phyloP scores from a whole-genome alignment of 2,797 vertebrate species.

The Amphiprion clarkii region DNA sequence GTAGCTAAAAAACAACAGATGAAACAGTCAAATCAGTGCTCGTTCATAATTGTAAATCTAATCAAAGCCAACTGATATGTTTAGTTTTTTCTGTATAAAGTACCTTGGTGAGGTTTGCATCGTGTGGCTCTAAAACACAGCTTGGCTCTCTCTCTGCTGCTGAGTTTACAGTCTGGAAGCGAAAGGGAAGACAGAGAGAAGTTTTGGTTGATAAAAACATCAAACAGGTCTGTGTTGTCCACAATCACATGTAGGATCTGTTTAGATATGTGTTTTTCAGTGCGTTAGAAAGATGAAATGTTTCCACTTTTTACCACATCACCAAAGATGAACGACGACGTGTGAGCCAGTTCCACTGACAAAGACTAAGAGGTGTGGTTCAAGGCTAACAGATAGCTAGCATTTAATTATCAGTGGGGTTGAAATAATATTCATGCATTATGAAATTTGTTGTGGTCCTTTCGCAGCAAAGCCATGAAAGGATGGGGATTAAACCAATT shows the following conservation, averaged over 20 bases:
- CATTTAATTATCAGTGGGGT: no score
- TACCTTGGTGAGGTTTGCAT: slow-evolving; percentile 90
- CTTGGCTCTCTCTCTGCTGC: slow-evolving; percentile 93
- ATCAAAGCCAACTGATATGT: not conserved
- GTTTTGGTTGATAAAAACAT: not conserved
- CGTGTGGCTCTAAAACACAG: slow-evolving; percentile 93
- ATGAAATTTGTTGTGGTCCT: no score
- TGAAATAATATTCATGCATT: no score
- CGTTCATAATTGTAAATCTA: not conserved
- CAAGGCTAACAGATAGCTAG: no score
- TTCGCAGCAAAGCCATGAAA: no score
- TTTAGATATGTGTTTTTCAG: no score
- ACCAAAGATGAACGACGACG: no score
- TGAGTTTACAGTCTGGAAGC: slow-evolving; percentile 91
- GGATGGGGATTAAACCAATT: no score
- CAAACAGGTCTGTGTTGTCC: not conserved
- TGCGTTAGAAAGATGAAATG: no score
- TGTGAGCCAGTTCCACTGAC: no score
- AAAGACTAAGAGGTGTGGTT: no score
- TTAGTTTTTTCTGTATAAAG: not conserved
- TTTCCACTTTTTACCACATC: no score
- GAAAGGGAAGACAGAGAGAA: slow-evolving; percentile 10
- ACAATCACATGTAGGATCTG: not conserved
- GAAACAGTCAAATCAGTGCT: not conserved
- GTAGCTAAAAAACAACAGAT: slow-evolving; percentile 68